phyloP scores from a whole-genome alignment of 2,113 vertebrate genomes.

The Triplophysa tibetana region DNA sequence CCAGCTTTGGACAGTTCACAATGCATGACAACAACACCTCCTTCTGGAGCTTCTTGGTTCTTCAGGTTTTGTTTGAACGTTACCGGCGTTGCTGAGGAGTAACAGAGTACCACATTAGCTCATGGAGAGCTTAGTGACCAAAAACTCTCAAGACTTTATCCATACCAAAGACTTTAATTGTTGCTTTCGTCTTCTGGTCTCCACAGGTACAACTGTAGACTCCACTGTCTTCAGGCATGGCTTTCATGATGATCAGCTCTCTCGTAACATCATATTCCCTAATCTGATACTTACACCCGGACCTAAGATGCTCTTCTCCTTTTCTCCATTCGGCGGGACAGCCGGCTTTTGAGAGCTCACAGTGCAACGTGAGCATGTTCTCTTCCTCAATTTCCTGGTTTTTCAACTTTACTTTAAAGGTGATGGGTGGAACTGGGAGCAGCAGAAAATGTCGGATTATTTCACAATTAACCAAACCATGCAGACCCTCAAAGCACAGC shows the following conservation, averaged over 20 bases:
- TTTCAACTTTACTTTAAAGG: slow-evolving; percentile 80
- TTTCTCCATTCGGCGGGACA: slow-evolving; percentile 74
- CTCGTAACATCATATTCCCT: slow-evolving; percentile 68
- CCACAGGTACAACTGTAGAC: slow-evolving; percentile 82
- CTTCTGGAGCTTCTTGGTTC: slow-evolving; percentile 82
- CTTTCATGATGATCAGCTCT: slow-evolving; percentile 78
- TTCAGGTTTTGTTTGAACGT: slow-evolving; percentile 79
- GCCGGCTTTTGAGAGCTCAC: slow-evolving; percentile 78
- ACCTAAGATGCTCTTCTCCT: slow-evolving; percentile 70
- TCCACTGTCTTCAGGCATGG: slow-evolving; percentile 82
- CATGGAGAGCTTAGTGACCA: background rate
- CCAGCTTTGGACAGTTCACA: slow-evolving; percentile 81
- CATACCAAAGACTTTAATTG: slow-evolving; percentile 82
- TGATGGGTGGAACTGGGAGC: slow-evolving; percentile 72
- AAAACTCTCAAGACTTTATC: slow-evolving; percentile 35
- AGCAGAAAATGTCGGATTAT: background rate
- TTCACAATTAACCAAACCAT: background rate
- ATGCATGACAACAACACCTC: slow-evolving; percentile 64
- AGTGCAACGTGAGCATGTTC: slow-evolving; percentile 73
- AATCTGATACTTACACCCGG: slow-evolving; percentile 82
- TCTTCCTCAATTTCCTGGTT: slow-evolving; percentile 82
- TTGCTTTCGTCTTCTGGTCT: slow-evolving; percentile 76
- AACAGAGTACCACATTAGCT: slow-evolving; percentile 12
- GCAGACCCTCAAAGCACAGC: slow-evolving; percentile 11
- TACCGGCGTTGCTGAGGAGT: slow-evolving; percentile 68